Conservation (phyloP, 2,888 invertebrate genomes). For the Nomada ferruginata region DNA sequence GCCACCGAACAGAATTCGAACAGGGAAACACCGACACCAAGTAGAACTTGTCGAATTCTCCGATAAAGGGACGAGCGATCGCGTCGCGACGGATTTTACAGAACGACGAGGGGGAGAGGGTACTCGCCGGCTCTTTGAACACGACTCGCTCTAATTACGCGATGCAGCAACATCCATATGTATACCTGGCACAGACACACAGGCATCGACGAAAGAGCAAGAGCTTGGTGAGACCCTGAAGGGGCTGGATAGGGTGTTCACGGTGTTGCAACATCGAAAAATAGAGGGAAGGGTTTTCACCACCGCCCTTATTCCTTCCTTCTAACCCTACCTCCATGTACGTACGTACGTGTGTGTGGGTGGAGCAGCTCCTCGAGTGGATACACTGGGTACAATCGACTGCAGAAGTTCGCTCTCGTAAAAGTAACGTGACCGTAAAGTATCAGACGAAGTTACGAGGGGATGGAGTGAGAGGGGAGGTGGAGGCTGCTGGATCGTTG, state of each 20-base stretch:
- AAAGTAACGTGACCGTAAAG: conserved; percentile 51
- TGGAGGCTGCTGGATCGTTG: not conserved
- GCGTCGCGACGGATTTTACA: conserved; percentile 55
- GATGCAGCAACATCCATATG: conserved; percentile 59
- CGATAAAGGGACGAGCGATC: conserved; percentile 54
- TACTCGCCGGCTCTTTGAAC: conserved; percentile 68
- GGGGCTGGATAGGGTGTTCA: conserved; percentile 63
- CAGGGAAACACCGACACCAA: not conserved
- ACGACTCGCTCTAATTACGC: conserved; percentile 77
- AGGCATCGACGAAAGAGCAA: conserved; percentile 46
- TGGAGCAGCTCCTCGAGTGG: conserved; percentile 57
- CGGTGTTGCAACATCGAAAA: conserved; percentile 65
- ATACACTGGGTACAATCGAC: conserved; percentile 63
- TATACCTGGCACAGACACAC: conserved; percentile 32
- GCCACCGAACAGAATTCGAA: not conserved
- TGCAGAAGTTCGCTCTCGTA: conserved; percentile 57
- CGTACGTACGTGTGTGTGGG: conserved; percentile 6
- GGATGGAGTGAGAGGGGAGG: not conserved
- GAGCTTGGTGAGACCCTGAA: conserved; percentile 48
- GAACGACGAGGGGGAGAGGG: conserved; percentile 20
- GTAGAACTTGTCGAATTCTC: conserved; percentile 48
- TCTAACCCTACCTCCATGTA: conserved; percentile 30
- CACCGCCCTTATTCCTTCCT: not conserved
- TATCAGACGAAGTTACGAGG: conserved; percentile 11
- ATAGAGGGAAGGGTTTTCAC: conserved; percentile 31